phyloP scores from a whole-genome alignment of 37 sponge, comb jelly and placozoan species.

The Beroe forskalii region DNA sequence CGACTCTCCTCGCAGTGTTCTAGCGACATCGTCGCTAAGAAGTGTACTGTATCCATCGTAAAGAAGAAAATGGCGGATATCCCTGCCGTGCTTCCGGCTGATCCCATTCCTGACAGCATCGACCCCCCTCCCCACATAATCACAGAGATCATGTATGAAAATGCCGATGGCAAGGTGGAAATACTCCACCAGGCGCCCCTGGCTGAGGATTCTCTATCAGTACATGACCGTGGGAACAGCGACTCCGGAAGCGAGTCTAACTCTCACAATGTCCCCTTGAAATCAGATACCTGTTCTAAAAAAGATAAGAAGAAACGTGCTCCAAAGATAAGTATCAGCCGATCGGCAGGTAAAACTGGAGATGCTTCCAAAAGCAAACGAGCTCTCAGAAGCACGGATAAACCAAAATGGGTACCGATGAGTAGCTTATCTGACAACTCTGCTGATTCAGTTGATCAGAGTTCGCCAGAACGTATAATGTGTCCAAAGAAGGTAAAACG shows the following conservation, averaged over 20 bases:
- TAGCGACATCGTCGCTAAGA: neutral
- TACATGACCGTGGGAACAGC: too few relatives aligned
- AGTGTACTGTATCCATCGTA: conserved; percentile 13
- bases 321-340: neutral
- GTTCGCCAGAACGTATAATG: neutral
- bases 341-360: neutral
- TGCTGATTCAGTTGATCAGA: neutral
- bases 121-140: neutral
- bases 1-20: neutral
- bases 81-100: neutral
- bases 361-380: neutral
- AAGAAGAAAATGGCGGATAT: neutral
- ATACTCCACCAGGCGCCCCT: neutral
- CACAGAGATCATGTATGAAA: neutral
- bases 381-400: neutral
- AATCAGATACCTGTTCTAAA: too few relatives aligned
- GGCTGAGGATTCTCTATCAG: too few relatives aligned
- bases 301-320: neutral
- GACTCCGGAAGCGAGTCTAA: too few relatives aligned
- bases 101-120: neutral
- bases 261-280: too few relatives aligned
- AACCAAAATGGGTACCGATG: neutral
- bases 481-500: neutral
- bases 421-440: neutral
- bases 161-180: neutral